Evolutionary conservation across 2,888 invertebrate genomes (phyloP), one percentile per base, ranked within the genome.

Genomic region (Carcina quercana): DNA sequence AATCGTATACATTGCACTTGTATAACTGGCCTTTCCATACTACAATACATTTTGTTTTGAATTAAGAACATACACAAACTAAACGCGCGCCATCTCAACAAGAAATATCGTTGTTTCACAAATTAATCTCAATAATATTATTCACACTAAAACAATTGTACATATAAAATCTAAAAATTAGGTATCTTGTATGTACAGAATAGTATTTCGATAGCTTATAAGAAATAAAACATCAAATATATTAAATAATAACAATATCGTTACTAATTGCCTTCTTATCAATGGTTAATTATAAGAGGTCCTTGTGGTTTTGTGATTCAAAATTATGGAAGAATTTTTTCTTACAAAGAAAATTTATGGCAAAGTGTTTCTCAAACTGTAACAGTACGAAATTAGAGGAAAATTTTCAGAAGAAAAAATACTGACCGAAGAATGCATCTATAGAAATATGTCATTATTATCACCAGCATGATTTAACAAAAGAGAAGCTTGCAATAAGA

Each of bases 1-100:
- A 82, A 82, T 85, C 84, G 84, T 85, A 84, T 84, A 84, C 84
- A 85, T 84, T 85, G 85, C 85, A 84, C 84, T 74, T 75, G 74
- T 75, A 69, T 60, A 74, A 84, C 83, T 84, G 84, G 84, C 83
- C 84, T 80, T 68, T 59, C 50, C 60, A 57, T 62, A 66, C 71
- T 70, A 70, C 62, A 52, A 54, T 54, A 59, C 44, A 52, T 47
- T 48, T 45, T 56, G 51, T 51, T 51, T 57, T 57, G 50, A 59
- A 58, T 24, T 62, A 63, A 65, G 60, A 62, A 59, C 64, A 66
- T 66, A 57, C 64, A 67, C 59, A 65, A 67, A 70, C 61, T 58
- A 66, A 35, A 67, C 69, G 67, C 70, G 61, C 67, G 53, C 57
- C 60, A 58, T 49, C 56, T 65, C 56, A 59, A 60, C 60, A 59